A percentile compares a stretch with the other conserved stretches of the same genome.
Evolutionary conservation across 2,113 vertebrate species (phyloP).

Genomic region (Psammodynastes pulverulentus): DNA sequence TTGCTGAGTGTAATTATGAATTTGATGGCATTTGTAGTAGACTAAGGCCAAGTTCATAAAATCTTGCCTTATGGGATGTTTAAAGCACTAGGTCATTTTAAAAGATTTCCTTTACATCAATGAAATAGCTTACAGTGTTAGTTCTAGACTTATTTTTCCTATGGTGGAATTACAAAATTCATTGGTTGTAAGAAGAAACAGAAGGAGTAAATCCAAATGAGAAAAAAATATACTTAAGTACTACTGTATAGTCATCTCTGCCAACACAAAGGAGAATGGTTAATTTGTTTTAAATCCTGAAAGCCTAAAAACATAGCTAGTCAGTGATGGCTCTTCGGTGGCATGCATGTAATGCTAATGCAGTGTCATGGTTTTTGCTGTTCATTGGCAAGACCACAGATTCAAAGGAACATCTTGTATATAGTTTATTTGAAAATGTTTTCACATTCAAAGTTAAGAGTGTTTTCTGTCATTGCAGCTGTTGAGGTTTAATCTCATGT

Average conservation of each 20-base stretch:
- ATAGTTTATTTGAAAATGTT: not conserved
- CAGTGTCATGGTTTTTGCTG: not conserved
- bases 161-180: not conserved
- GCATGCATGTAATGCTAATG: not conserved
- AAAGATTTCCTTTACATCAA: not conserved
- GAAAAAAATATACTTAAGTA: not conserved
- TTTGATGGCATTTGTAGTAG: slow-evolving; percentile 5
- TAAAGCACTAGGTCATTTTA: not conserved
- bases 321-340: not conserved
- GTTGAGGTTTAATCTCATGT: slow-evolving; percentile 27
- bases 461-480: not conserved
- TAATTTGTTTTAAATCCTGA: not conserved
- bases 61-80: not conserved
- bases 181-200: not conserved
- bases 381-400: not conserved
- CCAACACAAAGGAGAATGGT: not conserved
- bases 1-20: slow-evolving; percentile 16
- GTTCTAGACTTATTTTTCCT: not conserved
- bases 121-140: not conserved
- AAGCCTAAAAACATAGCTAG: not conserved
- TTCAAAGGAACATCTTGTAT: not conserved
- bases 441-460: not conserved
- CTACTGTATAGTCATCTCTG: not conserved
- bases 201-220: not conserved
- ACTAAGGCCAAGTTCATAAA: not conserved